Evolutionary conservation across 2,888 invertebrate genomes (phyloP).

Genomic region (Drosophila fulvimacula): DNA sequence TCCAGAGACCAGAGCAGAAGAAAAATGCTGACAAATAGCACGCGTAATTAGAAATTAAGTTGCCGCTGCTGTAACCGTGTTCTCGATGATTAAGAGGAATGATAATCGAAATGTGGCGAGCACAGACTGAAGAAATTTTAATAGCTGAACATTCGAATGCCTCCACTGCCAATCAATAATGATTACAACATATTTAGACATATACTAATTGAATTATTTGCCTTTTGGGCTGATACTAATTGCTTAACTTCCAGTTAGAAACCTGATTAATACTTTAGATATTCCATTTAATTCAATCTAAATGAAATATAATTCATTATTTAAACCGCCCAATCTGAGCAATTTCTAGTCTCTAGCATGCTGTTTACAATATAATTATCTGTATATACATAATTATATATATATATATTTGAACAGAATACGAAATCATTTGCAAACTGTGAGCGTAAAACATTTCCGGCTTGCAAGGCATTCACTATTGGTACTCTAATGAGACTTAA

Average conservation of each 20-base stretch:
- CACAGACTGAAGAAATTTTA: slow-evolving; percentile 7
- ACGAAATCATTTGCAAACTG: neutral
- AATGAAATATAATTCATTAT: neutral
- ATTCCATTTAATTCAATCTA: neutral
- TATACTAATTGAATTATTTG: neutral
- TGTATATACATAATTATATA: too few relatives aligned
- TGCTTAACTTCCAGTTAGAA: neutral
- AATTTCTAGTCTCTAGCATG: fast-evolving
- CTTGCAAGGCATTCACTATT: neutral
- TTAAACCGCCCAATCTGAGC: neutral
- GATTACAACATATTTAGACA: neutral
- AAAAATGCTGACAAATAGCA: slow-evolving; percentile 75
- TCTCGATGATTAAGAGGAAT: slow-evolving; percentile 69
- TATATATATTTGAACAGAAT: neutral
- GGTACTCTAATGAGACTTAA: neutral
- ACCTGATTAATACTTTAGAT: neutral
- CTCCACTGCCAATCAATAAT: slow-evolving; percentile 32
- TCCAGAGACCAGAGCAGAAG: neutral
- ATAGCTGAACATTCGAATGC: neutral
- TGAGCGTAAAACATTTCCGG: neutral
- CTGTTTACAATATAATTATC: neutral
- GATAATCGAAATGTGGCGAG: slow-evolving; percentile 59
- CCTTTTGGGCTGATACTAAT: neutral
- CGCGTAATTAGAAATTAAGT: slow-evolving; percentile 80
- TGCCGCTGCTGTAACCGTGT: slow-evolving; percentile 45